Percentiles rank a stretch among this genome's conserved stretches.
Evolutionary conservation across 2,113 vertebrate species (phyloP).

Genomic region (Brachypodius melanocephalos): DNA sequence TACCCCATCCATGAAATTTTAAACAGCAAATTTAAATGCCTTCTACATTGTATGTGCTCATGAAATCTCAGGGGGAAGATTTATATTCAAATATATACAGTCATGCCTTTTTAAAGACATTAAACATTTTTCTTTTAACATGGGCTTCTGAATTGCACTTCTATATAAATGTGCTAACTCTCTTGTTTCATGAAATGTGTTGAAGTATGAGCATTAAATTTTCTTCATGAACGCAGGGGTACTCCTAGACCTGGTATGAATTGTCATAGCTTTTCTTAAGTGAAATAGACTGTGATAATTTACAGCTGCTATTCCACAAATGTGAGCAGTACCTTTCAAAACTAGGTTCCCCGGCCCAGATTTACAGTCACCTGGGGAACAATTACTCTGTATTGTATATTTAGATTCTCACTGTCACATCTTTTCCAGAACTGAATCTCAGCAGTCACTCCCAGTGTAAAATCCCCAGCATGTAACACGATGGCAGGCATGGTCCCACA

Average conservation of each 20-base stretch:
- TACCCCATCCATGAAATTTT: neutral
- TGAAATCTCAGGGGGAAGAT: neutral
- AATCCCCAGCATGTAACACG: neutral
- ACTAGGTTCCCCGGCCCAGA: neutral
- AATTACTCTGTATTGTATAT: neutral
- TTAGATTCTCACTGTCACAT: neutral
- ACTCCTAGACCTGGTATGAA: neutral
- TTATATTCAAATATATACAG: neutral
- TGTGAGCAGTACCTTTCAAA: neutral
- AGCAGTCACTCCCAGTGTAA: neutral
- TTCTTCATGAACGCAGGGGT: neutral
- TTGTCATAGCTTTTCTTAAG: neutral
- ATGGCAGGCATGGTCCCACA: neutral
- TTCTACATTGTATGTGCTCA: neutral
- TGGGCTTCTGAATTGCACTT: neutral
- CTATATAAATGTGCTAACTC: neutral
- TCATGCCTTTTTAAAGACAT: neutral
- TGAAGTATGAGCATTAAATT: neutral
- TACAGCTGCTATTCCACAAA: neutral
- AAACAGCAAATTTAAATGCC: neutral
- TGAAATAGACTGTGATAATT: neutral
- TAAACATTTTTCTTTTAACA: neutral
- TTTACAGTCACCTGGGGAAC: constrained; percentile 13
- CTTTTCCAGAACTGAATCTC: neutral
- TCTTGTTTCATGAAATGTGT: neutral